Evolutionary conservation across 1,140 invertebrate species (phyloP).

Genomic region (Conus ventricosus): DNA sequence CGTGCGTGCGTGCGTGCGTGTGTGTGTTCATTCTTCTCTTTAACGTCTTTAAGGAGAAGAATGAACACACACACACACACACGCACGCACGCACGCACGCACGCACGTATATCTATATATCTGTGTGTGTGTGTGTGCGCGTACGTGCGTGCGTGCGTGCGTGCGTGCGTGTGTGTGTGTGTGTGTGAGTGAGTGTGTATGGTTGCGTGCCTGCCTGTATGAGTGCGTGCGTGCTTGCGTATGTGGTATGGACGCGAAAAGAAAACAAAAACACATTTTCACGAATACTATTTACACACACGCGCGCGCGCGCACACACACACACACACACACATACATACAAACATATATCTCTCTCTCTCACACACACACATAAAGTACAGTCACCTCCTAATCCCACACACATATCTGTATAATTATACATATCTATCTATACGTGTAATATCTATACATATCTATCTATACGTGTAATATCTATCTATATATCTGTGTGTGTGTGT

Average conservation of each 20-base stretch:
- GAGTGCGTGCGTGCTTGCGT: neutral
- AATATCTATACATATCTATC: no score
- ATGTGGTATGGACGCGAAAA: neutral
- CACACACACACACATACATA: no score
- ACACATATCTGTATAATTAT: no score
- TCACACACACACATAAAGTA: no score
- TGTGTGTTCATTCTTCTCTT: neutral
- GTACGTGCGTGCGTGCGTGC: neutral
- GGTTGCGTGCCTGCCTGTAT: neutral
- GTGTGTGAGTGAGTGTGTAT: slow-evolving; percentile 13
- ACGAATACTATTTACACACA: no score
- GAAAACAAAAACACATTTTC: no score
- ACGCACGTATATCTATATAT: neutral
- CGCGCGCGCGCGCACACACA: no score
- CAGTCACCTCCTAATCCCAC: no score
- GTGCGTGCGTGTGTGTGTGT: neutral
- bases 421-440: no score
- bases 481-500: no score
- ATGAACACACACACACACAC: neutral
- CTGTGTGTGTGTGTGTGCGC: slow-evolving; percentile 16
- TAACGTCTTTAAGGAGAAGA: neutral
- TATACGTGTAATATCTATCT: no score
- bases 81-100: neutral
- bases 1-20: neutral
- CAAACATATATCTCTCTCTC: no score